Base-by-base conservation (phyloP, 2,797 vertebrate species). In the Aotus griseimembra region DNA sequence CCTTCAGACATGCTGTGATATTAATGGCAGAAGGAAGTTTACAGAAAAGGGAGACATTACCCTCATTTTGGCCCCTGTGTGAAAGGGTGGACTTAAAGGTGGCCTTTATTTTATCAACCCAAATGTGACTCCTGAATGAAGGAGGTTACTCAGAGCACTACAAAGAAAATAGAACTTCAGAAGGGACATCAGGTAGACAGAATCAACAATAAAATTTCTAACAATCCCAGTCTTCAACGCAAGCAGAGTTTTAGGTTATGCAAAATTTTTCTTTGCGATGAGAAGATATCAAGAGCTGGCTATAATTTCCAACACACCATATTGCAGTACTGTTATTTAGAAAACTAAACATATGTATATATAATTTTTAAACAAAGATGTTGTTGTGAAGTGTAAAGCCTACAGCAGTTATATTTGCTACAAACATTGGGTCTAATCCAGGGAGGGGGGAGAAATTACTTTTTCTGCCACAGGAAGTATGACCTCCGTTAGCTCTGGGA, bases 311-410 rank as follows among this genome's bases (percentile, higher is more conserved):
- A 86, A 94, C 82, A 97, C 4, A 7, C 39, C 90, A 94, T 93
- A 95, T 90, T 88, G 90, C 76, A 5, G 76, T 44, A 44, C 72
- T 94, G 86, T 48, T 79, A 89, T 87, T 96, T 95, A 90, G 39
- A 93, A 48, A 90, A 15, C 50, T 50, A 98, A 96, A 70, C 88
- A 97, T 85, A 97, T 82, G 93, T 48, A 96, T 19, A n/a, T 85
- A 17, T 17, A 55, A 55, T 58, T 96, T 97, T 97, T 96, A 96
- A 96, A 98, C 58, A 97, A 94, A 98, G 95, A 57, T 94, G 91
- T 90, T 97, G 87, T 46, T 89, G 70, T 39, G 72, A 97, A 83
- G 64, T 97, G 84, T 61, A 97, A 97, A 97, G 72, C 41, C 64
- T 64, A 87, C 46, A 90, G 89, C 95, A 97, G 48, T 96, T 93